phyloP scores from a whole-genome alignment of 2,888 invertebrate species.

The Choristoneura rosaceana region DNA sequence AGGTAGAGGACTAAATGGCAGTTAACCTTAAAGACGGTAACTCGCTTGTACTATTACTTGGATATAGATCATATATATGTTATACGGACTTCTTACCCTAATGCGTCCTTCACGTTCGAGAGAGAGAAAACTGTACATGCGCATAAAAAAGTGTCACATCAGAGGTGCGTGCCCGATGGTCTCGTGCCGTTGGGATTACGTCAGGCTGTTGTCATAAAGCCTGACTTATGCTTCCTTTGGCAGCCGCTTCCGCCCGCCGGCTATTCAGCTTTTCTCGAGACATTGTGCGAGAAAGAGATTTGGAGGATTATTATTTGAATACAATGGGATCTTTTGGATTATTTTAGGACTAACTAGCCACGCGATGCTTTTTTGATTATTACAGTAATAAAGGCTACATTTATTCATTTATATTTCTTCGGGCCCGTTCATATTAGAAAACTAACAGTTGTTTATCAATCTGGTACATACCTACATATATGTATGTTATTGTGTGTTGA shows the following conservation, averaged over 20 bases:
- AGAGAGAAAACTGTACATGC: too few species aligned
- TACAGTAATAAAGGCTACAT: not conserved
- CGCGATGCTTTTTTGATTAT: not conserved
- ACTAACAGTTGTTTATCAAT: not conserved
- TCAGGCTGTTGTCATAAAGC: conserved; percentile 44
- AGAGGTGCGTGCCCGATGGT: conserved; percentile 24
- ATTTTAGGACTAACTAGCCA: not conserved
- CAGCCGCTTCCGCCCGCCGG: conserved; percentile 37
- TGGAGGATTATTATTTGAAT: conserved; percentile 16
- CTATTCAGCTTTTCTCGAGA: conserved; percentile 4
- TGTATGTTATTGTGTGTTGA: too few species aligned
- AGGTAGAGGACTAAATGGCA: too few species aligned
- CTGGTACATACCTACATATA: too few species aligned
- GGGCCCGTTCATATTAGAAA: not conserved
- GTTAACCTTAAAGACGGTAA: not conserved
- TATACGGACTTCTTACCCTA: not conserved
- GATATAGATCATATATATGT: not conserved
- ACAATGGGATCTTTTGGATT: conserved; percentile 19
- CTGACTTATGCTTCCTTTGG: conserved; percentile 45
- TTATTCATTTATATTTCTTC: not conserved
- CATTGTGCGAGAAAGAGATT: conserved; percentile 6
- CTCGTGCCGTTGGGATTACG: conserved; percentile 40
- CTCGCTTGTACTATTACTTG: too few species aligned
- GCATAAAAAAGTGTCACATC: conserved; percentile 5
- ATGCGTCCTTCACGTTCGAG: not conserved